Evolutionary conservation across 2,888 invertebrate genomes (phyloP).

Genomic region (Plagodis pulveraria): DNA sequence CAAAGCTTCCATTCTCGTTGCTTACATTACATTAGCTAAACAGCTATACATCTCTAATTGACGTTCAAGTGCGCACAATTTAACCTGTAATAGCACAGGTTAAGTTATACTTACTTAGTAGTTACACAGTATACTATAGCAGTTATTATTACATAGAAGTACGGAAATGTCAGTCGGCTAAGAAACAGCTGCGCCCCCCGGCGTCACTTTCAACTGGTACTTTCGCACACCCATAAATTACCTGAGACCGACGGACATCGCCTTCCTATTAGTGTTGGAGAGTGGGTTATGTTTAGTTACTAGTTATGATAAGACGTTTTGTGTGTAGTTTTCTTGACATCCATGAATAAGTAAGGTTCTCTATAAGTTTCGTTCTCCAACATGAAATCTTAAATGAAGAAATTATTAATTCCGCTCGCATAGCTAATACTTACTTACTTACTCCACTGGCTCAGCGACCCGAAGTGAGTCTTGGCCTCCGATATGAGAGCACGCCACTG

Average conservation of each 20-base stretch:
- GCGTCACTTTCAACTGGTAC: constrained; percentile 27
- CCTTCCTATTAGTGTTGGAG: constrained; percentile 24
- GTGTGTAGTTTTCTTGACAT: too few relatives aligned
- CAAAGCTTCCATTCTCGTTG: too few relatives aligned
- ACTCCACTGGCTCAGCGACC: too few relatives aligned
- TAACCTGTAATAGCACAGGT: too few relatives aligned
- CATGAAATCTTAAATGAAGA: too few relatives aligned
- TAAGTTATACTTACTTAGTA: not conserved
- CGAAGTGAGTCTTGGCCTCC: too few relatives aligned
- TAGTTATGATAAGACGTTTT: not conserved
- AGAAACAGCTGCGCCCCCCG: constrained; percentile 23
- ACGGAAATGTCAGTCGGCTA: constrained; percentile 25
- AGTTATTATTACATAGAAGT: not conserved
- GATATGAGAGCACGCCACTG: too few relatives aligned
- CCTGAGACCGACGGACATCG: constrained; percentile 19
- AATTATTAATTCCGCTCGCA: too few relatives aligned
- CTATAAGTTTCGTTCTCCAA: too few relatives aligned
- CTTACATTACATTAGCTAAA: constrained; percentile 5
- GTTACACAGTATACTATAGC: not conserved
- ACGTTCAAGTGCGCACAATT: not conserved
- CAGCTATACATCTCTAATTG: constrained; percentile 10
- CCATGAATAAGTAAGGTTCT: too few relatives aligned
- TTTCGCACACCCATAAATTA: constrained; percentile 32
- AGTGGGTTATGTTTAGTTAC: not conserved
- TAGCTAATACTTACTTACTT: too few relatives aligned